Percentiles rank a stretch among this genome's conserved stretches.
Evolutionary conservation across 2,113 vertebrate genomes (phyloP).

Genomic region (Calyptomena viridis): DNA sequence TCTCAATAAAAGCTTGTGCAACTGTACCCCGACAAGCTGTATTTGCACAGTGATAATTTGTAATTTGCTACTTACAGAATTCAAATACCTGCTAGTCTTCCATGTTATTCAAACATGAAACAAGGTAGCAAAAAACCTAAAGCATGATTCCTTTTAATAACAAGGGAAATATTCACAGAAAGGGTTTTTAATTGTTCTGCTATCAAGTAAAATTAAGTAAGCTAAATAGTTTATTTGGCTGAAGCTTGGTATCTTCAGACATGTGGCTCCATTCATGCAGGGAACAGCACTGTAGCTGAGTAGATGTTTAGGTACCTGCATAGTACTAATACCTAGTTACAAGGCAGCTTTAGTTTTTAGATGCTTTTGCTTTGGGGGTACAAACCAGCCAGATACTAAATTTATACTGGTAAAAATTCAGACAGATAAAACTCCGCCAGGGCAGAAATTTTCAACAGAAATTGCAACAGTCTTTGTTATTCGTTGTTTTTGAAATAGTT

Average conservation of each 20-base stretch:
- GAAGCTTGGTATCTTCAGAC: neutral
- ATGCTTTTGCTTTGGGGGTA: neutral
- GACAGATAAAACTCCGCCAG: neutral
- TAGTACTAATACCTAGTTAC: neutral
- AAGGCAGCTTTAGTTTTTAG: neutral
- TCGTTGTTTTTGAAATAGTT: neutral
- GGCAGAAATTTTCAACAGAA: neutral
- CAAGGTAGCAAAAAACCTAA: neutral
- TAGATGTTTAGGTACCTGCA: neutral
- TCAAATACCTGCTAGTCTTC: neutral
- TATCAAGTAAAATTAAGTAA: neutral
- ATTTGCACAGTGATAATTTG: neutral
- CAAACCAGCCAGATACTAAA: neutral
- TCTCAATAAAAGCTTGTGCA: neutral
- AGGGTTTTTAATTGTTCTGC: neutral
- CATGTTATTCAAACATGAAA: neutral
- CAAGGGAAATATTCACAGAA: neutral
- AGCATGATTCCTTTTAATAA: neutral
- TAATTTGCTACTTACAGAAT: neutral
- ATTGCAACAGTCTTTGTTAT: neutral
- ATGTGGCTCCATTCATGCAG: neutral
- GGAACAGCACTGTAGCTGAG: neutral
- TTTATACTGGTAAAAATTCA: neutral
- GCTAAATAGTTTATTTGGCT: neutral
- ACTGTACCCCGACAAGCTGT: neutral